Conservation (phyloP, 2,888 invertebrate species). For the Drosophila quinaria region DNA sequence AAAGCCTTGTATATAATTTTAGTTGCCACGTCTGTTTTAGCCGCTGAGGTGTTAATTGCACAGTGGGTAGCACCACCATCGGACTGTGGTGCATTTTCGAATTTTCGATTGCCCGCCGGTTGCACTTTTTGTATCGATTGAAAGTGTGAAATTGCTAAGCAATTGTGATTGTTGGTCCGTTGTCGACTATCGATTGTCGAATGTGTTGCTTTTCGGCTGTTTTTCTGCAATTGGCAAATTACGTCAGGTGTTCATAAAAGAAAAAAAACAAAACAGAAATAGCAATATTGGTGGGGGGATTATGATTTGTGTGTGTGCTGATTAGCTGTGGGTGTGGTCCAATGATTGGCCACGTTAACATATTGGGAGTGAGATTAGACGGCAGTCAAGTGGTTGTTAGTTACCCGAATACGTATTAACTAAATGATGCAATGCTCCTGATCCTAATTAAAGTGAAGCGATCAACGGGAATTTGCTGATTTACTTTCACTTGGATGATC, state of each 20-base stretch:
- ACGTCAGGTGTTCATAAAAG: conserved; percentile 71
- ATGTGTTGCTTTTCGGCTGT: conserved; percentile 39
- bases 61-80: conserved; percentile 70
- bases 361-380: conserved; percentile 45
- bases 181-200: conserved; percentile 52
- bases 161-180: conserved; percentile 72
- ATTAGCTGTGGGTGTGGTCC: conserved; percentile 75
- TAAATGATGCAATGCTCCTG: conserved; percentile 33
- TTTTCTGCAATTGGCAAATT: conserved; percentile 75
- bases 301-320: conserved; percentile 75
- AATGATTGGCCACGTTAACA: conserved; percentile 69
- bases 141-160: conserved; percentile 81
- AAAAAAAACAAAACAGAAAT: neutral
- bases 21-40: conserved; percentile 39
- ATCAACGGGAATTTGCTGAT: conserved; percentile 2
- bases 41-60: conserved; percentile 81
- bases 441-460: conserved; percentile 23
- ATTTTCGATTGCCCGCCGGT: conserved; percentile 67
- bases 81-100: conserved; percentile 20
- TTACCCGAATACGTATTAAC: conserved; percentile 12
- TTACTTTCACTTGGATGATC: neutral
- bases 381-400: conserved; percentile 40
- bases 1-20: conserved; percentile 72
- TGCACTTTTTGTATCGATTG: conserved; percentile 63
- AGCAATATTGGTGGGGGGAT: conserved; percentile 12